Conservation (phyloP, 2,113 vertebrate species). For the Arenaria interpres region DNA sequence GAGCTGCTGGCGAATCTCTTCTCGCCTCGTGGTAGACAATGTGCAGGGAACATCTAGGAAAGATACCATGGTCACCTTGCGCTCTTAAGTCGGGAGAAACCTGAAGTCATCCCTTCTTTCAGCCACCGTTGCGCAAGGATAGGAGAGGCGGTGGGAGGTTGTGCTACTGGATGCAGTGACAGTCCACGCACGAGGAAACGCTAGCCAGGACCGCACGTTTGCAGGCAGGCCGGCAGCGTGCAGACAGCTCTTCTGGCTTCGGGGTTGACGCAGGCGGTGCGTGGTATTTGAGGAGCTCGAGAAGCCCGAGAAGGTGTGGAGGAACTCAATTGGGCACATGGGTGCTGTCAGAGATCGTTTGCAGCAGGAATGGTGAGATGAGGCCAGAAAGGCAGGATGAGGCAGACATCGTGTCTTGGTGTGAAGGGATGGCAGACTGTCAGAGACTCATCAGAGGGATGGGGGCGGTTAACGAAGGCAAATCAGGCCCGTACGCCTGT, state of each 20-base stretch:
- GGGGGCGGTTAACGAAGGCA: not conserved
- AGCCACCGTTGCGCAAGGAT: not conserved
- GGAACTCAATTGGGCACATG: not conserved
- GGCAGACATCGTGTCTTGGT: fast-evolving
- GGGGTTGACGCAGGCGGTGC: not conserved
- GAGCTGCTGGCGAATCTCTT: not conserved
- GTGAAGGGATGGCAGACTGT: not conserved
- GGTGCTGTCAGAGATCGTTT: not conserved
- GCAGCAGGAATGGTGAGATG: not conserved
- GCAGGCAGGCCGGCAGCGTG: not conserved
- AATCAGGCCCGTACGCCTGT: not conserved
- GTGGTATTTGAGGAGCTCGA: not conserved
- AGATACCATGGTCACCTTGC: fast-evolving
- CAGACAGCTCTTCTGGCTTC: not conserved
- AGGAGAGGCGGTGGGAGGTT: not conserved
- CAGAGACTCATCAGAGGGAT: not conserved
- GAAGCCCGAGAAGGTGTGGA: not conserved
- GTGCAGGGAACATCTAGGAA: not conserved
- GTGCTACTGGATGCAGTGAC: not conserved
- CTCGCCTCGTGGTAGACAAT: fast-evolving
- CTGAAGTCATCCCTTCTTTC: not conserved
- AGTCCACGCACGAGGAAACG: fast-evolving
- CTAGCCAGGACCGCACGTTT: fast-evolving
- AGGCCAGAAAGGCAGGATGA: not conserved
- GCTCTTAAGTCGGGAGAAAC: fast-evolving